phyloP scores from a whole-genome alignment of 2,797 vertebrate genomes.

The Lacerta bilineata region DNA sequence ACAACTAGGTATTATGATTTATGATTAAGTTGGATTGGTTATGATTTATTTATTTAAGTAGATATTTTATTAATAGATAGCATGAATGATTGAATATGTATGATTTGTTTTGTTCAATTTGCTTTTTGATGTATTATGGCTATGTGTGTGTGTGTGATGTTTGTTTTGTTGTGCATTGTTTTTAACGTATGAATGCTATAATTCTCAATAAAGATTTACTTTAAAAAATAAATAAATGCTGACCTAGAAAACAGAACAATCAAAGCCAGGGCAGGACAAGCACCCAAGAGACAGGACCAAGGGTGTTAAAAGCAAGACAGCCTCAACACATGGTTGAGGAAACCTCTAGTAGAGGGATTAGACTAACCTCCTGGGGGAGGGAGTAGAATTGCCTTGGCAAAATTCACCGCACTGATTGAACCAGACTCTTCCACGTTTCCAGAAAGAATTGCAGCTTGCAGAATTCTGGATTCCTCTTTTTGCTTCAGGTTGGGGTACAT shows the following conservation, averaged over 20 bases:
- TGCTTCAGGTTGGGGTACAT: background rate
- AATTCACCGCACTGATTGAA: background rate
- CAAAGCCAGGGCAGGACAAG: background rate
- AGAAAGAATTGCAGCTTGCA: background rate
- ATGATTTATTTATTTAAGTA: too few species aligned
- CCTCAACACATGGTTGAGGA: background rate
- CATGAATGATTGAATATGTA: too few species aligned
- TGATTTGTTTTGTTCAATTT: too few species aligned
- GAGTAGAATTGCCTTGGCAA: background rate
- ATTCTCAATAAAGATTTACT: too few species aligned
- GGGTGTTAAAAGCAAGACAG: background rate
- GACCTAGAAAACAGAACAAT: background rate
- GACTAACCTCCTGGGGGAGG: background rate
- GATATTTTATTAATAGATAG: too few species aligned
- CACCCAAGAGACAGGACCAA: background rate
- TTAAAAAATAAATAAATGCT: background rate
- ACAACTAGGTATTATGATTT: too few species aligned
- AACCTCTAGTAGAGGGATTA: background rate
- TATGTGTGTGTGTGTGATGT: too few species aligned
- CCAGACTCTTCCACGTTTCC: background rate
- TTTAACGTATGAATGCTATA: too few species aligned
- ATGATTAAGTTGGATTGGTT: too few species aligned
- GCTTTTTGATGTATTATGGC: too few species aligned
- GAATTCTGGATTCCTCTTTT: background rate
- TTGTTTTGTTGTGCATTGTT: too few species aligned